Percentiles rank a stretch among this genome's conserved stretches.
phyloP scores from a whole-genome alignment of 2,888 invertebrate genomes.

The Galerucella nymphaeae region DNA sequence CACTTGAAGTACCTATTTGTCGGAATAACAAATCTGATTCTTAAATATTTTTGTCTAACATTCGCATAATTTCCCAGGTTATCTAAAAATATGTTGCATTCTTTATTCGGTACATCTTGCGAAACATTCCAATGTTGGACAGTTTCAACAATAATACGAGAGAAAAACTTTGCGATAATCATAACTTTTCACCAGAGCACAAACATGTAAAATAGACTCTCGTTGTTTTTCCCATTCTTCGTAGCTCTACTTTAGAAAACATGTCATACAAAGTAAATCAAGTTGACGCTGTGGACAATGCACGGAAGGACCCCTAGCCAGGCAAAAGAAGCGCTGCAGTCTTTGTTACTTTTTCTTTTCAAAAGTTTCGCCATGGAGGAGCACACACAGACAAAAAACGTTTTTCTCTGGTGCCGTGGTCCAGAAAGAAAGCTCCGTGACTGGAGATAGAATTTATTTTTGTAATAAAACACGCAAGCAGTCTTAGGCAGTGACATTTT shows the following conservation, averaged over 20 bases:
- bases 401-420: constrained; percentile 20
- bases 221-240: neutral
- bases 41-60: too few species aligned
- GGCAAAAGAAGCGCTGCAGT: constrained; percentile 4
- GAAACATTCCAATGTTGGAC: too few species aligned
- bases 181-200: too few species aligned
- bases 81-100: too few species aligned
- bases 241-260: constrained; percentile 7
- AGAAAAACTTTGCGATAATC: too few species aligned
- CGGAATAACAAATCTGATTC: too few species aligned
- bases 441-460: constrained; percentile 56
- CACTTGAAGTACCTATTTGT: too few species aligned
- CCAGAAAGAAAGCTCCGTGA: constrained; percentile 41
- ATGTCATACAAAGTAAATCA: constrained; percentile 22
- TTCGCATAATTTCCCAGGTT: too few species aligned
- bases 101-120: too few species aligned
- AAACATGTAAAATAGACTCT: neutral
- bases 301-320: constrained; percentile 34
- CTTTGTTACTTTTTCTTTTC: constrained; percentile 21
- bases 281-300: constrained; percentile 26
- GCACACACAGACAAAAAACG: constrained; percentile 21
- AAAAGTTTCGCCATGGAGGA: constrained; percentile 11
- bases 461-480: constrained; percentile 57
- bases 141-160: too few species aligned
- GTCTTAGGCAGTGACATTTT: constrained; percentile 57